Conservation (phyloP, 2,113 vertebrate species). For the Ornithorhynchus anatinus region DNA sequence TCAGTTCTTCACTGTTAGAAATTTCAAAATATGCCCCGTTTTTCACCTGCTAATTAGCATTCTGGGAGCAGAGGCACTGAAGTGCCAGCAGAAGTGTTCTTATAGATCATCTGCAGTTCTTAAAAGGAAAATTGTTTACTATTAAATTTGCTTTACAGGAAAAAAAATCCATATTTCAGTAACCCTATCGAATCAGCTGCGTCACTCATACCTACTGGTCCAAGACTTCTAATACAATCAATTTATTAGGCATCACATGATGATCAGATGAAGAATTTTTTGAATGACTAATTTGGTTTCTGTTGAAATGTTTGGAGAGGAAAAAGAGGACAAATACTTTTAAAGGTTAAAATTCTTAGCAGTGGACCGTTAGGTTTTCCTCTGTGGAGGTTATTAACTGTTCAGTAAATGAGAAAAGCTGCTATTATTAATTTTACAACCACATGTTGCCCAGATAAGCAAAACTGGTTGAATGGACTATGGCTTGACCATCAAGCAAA, state of each 20-base stretch:
- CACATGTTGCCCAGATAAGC: no score
- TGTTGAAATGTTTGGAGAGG: no score
- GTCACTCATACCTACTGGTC: not conserved
- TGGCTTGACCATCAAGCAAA: no score
- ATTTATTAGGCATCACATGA: not conserved
- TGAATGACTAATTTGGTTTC: not conserved
- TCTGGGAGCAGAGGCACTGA: not conserved
- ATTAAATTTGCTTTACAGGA: not conserved
- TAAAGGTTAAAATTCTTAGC: no score
- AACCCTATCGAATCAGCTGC: constrained; percentile 12
- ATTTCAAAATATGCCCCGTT: not conserved
- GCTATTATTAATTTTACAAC: no score
- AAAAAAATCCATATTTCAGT: not conserved
- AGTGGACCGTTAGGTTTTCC: no score
- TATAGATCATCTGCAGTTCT: not conserved
- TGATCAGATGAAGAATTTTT: not conserved
- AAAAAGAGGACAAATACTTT: no score
- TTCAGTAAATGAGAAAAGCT: no score
- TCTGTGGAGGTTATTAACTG: no score
- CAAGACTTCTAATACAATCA: not conserved
- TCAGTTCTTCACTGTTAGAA: not conserved
- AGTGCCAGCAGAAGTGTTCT: not conserved
- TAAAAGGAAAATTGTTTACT: not conserved
- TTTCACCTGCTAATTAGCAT: not conserved
- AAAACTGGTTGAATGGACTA: no score